A percentile compares a stretch with the other conserved stretches of the same genome.
Conservation (phyloP, 2,113 vertebrate genomes). For the Panthera leo region DNA sequence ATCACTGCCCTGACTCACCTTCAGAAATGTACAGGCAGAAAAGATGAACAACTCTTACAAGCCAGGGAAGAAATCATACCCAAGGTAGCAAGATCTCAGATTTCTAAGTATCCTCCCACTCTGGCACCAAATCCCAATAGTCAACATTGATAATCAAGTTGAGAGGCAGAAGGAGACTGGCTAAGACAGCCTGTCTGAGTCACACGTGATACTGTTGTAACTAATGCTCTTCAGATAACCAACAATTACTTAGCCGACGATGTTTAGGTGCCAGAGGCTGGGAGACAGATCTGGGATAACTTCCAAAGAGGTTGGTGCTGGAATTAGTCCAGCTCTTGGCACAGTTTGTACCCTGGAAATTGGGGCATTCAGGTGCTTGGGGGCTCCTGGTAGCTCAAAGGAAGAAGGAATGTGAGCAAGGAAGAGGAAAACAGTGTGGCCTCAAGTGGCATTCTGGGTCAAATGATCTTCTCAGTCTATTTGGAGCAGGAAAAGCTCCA, state of each 20-base stretch:
- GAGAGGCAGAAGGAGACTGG: not conserved
- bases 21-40: not conserved
- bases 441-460: not conserved
- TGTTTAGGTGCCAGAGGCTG: not conserved
- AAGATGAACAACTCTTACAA: not conserved
- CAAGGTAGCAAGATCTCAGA: not conserved
- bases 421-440: not conserved
- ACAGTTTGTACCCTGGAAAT: not conserved
- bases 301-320: not conserved
- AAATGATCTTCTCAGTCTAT: not conserved
- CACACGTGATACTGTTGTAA: not conserved
- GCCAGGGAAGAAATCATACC: not conserved
- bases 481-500: not conserved
- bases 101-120: not conserved
- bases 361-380: not conserved
- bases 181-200: not conserved
- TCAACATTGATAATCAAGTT: not conserved
- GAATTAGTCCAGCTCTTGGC: not conserved
- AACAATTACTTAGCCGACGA: not conserved
- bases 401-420: not conserved
- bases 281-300: not conserved
- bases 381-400: not conserved
- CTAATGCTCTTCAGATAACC: not conserved
- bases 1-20: not conserved
- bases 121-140: not conserved